phyloP scores from a whole-genome alignment of 2,888 invertebrate genomes.

The Biston betularia region DNA sequence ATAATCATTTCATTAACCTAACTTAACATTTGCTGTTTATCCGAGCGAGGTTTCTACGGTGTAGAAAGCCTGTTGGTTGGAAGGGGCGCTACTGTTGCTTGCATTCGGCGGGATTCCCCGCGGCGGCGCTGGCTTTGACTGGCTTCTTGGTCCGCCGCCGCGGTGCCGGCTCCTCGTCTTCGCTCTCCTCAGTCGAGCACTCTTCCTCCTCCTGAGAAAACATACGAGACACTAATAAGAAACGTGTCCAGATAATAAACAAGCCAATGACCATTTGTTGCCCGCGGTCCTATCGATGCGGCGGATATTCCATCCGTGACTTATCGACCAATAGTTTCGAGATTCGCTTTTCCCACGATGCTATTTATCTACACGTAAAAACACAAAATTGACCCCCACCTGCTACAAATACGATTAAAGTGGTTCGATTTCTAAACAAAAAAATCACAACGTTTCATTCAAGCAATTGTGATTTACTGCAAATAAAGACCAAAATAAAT shows the following conservation, averaged over 20 bases:
- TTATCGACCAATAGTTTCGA: too few species aligned
- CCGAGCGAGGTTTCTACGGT: slow-evolving; percentile 23
- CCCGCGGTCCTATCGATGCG: background rate
- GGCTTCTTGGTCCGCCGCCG: slow-evolving; percentile 73
- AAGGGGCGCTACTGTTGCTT: slow-evolving; percentile 88
- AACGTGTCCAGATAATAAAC: background rate
- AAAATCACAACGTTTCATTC: background rate
- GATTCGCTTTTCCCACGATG: background rate
- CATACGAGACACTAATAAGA: slow-evolving; percentile 21
- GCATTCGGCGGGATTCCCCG: slow-evolving; percentile 88
- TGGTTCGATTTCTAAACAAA: too few species aligned
- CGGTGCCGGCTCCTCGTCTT: slow-evolving; percentile 82
- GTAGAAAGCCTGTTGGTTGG: slow-evolving; percentile 29
- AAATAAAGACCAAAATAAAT: too few species aligned
- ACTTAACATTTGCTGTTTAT: slow-evolving; percentile 26
- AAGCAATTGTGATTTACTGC: too few species aligned
- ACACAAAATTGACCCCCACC: too few species aligned
- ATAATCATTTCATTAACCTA: slow-evolving; percentile 35
- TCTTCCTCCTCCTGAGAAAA: slow-evolving; percentile 78
- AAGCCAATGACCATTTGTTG: slow-evolving; percentile 14
- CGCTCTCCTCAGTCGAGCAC: slow-evolving; percentile 87
- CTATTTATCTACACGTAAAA: background rate
- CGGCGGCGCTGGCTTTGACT: slow-evolving; percentile 50
- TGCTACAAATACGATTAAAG: too few species aligned
- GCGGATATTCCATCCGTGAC: too few species aligned